Evolutionary conservation across 2,797 vertebrate species (phyloP).

Genomic region (Thunnus albacares): DNA sequence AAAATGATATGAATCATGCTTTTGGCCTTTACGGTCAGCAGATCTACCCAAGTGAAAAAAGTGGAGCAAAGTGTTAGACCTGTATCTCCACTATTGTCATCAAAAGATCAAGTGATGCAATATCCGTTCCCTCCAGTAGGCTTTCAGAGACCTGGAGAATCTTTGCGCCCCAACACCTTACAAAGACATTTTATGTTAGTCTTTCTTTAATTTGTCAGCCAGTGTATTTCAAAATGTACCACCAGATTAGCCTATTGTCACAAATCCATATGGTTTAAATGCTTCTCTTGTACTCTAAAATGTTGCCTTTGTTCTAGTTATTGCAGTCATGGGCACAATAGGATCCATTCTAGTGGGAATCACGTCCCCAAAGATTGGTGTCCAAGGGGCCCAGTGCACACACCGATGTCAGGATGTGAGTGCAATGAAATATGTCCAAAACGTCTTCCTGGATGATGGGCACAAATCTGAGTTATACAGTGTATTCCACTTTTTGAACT

Average conservation of each 20-base stretch:
- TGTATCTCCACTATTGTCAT: slow-evolving; percentile 4
- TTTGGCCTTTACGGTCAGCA: not conserved
- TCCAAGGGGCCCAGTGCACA: not conserved
- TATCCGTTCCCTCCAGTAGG: slow-evolving; percentile 11
- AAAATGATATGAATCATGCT: not conserved
- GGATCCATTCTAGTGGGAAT: slow-evolving; percentile 22
- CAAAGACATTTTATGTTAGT: not conserved
- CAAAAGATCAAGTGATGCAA: slow-evolving; percentile 18
- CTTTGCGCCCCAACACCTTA: not conserved
- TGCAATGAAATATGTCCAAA: slow-evolving; percentile 18
- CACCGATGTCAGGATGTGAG: slow-evolving; percentile 25
- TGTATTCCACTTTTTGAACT: slow-evolving; percentile 25
- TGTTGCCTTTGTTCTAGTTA: slow-evolving; percentile 21
- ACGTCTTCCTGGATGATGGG: slow-evolving; percentile 22
- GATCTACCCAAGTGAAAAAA: too few species aligned
- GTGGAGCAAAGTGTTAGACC: not conserved
- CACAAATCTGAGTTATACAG: slow-evolving; percentile 15
- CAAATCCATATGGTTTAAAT: slow-evolving; percentile 38
- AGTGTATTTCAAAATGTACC: slow-evolving; percentile 20
- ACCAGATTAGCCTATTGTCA: slow-evolving; percentile 16
- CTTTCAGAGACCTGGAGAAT: not conserved
- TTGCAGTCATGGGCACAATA: slow-evolving; percentile 23
- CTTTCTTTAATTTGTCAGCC: slow-evolving; percentile 20
- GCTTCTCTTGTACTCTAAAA: slow-evolving; percentile 18
- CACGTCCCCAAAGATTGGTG: slow-evolving; percentile 11